These are phyloP conservation scores for Barypeithes pellucidus DNA, from an alignment of 2,888 invertebrate genomes.

Conservation along the genomic window DNA sequence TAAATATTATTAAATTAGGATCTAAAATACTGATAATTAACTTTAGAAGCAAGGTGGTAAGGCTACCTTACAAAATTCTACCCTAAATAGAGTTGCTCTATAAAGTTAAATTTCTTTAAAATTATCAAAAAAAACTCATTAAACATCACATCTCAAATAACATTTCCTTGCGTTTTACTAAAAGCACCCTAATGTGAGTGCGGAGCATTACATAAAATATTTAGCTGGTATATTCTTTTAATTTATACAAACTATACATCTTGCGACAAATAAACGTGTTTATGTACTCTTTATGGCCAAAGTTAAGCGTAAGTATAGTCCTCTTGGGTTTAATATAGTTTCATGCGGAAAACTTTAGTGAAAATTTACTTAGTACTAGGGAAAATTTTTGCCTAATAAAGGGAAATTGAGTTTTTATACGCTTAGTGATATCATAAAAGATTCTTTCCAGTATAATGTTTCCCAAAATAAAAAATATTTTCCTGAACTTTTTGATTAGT, in stretches of 20 bases:
- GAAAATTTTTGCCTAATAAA: constrained; percentile 31
- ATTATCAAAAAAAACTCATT: too few relatives aligned
- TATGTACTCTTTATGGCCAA: constrained; percentile 46
- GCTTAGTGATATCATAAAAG: constrained; percentile 36
- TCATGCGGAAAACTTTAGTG: constrained; percentile 41
- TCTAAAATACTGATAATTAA: too few relatives aligned
- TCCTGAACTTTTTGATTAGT: neutral
- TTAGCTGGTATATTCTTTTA: neutral
- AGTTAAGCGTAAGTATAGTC: constrained; percentile 49
- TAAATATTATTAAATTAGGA: too few relatives aligned
- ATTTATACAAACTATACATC: constrained; percentile 21
- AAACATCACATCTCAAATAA: too few relatives aligned
- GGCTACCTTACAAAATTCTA: too few relatives aligned
- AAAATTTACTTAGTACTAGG: constrained; percentile 46
- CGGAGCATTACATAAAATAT: neutral
- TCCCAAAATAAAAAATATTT: neutral
- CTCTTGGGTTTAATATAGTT: constrained; percentile 52
- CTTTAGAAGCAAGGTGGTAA: too few relatives aligned
- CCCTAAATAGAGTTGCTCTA: too few relatives aligned
- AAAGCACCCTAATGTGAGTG: neutral
- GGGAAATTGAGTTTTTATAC: constrained; percentile 45
- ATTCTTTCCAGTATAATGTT: constrained; percentile 21
- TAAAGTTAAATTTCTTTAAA: too few relatives aligned
- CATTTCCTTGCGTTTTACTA: neutral
- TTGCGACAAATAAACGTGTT: constrained; percentile 46